Evolutionary conservation across 2,113 vertebrate genomes (phyloP).

Genomic region (Cygnus buccinator): DNA sequence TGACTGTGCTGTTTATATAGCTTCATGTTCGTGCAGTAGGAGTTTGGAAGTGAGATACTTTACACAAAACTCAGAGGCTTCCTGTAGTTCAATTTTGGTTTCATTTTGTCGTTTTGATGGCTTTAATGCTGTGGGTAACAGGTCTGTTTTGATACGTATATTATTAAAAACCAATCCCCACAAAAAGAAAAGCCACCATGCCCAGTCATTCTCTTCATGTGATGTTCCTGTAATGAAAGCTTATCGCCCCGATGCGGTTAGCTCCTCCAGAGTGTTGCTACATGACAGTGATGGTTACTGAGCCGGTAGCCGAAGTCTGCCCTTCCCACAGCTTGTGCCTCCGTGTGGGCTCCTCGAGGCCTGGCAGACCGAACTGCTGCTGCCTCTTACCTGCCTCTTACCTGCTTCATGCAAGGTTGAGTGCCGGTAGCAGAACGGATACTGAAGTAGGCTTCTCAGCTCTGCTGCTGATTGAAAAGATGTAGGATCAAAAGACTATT

Average conservation of each 20-base stretch:
- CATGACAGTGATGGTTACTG: neutral
- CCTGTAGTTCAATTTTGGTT: neutral
- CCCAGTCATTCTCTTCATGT: neutral
- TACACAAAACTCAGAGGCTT: neutral
- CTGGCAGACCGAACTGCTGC: neutral
- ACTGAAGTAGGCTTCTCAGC: neutral
- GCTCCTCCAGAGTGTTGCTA: neutral
- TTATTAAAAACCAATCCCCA: neutral
- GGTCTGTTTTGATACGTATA: fast-evolving
- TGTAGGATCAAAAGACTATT: neutral
- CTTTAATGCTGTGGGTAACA: neutral
- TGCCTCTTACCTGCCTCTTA: neutral
- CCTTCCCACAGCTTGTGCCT: neutral
- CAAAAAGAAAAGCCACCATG: neutral
- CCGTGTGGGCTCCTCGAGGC: neutral
- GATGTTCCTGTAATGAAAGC: neutral
- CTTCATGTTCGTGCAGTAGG: neutral
- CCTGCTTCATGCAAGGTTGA: neutral
- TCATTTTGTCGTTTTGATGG: neutral
- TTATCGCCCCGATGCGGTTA: neutral
- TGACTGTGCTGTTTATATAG: neutral
- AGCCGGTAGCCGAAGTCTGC: neutral
- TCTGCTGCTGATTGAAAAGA: neutral
- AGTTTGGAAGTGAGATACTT: neutral
- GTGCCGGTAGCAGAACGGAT: neutral